Evolutionary conservation across 2,797 vertebrate species (phyloP).

Genomic region (Dryobates pubescens): DNA sequence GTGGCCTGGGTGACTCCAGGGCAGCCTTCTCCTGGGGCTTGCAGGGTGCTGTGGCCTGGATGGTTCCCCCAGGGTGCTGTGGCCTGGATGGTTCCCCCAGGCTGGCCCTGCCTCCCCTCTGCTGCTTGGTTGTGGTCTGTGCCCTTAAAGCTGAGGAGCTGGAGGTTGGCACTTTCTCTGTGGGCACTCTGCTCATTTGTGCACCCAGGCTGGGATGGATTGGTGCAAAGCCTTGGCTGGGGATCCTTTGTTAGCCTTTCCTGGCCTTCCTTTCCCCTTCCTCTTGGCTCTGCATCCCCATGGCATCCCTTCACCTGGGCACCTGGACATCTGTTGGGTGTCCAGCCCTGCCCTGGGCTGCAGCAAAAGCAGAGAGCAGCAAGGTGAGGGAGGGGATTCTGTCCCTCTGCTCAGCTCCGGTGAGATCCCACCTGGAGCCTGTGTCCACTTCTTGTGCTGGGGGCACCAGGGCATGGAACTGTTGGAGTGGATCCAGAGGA

Average conservation of each 20-base stretch:
- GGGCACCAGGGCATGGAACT: too few relatives aligned
- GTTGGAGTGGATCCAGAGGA: too few relatives aligned
- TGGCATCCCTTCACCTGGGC: background rate
- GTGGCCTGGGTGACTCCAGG: background rate
- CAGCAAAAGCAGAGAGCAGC: too few relatives aligned
- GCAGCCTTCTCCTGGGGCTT: fast-evolving
- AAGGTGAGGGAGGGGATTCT: too few relatives aligned
- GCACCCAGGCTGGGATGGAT: background rate
- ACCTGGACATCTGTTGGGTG: background rate
- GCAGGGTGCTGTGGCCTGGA: too few relatives aligned
- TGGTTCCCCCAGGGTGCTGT: background rate
- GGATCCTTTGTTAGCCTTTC: background rate
- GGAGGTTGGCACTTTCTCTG: background rate
- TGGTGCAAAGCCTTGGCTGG: background rate
- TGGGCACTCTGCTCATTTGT: background rate
- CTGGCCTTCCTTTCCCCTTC: background rate
- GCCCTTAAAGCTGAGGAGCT: background rate
- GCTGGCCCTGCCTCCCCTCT: background rate
- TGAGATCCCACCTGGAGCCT: too few relatives aligned
- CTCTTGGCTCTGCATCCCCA: background rate
- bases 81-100: background rate
- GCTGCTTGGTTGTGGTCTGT: background rate
- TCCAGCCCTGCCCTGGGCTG: too few relatives aligned
- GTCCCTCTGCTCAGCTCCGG: too few relatives aligned
- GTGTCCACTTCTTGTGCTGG: too few relatives aligned